Conservation (phyloP, 2,113 vertebrate species). For the Merops nubicus region DNA sequence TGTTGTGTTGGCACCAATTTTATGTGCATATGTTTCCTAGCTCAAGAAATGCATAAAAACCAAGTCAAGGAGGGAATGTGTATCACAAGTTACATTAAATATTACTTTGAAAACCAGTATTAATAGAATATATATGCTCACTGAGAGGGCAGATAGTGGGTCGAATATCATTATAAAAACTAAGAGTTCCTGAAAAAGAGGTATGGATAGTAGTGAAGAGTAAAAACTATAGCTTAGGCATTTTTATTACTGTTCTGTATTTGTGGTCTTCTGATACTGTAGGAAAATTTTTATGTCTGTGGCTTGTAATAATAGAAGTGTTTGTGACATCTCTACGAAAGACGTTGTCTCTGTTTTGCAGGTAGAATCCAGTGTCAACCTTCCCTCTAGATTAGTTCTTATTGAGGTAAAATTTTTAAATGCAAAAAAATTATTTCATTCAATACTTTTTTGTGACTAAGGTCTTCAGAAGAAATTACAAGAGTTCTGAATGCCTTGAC, state of each 20-base stretch:
- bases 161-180: background rate
- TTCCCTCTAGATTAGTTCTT: background rate
- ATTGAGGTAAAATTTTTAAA: background rate
- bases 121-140: background rate
- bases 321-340: background rate
- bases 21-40: background rate
- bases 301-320: background rate
- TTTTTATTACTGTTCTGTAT: background rate
- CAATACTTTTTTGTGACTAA: background rate
- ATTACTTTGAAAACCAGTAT: background rate
- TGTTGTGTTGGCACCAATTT: background rate
- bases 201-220: background rate
- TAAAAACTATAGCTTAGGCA: background rate
- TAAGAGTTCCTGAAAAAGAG: background rate
- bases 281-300: background rate
- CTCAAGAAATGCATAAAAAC: background rate
- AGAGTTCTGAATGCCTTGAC: background rate
- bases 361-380: background rate
- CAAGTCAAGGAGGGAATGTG: background rate
- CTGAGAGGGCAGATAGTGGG: background rate
- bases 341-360: background rate
- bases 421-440: background rate
- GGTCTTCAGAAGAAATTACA: background rate
- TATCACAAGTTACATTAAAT: background rate
- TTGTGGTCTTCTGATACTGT: background rate